These are phyloP conservation scores for Nasua narica DNA, from an alignment of 2,797 vertebrate species.

Conservation along the genomic window DNA sequence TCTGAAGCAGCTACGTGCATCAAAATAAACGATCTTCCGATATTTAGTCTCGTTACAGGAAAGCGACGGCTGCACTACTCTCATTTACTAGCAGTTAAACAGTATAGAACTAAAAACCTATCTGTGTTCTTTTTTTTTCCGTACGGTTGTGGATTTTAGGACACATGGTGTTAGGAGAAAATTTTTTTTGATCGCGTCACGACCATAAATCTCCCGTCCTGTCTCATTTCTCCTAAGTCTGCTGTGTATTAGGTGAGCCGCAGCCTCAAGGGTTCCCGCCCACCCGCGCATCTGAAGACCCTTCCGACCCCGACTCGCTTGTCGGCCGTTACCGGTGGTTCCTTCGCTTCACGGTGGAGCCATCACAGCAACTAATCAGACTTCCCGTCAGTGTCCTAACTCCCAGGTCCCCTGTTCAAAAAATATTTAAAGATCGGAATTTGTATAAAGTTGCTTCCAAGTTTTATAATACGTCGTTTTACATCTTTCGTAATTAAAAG, in stretches of 20 bases:
- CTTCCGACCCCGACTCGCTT: background rate
- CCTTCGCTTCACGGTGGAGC: background rate
- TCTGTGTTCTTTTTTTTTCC: background rate
- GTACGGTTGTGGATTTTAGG: background rate
- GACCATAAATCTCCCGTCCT: background rate
- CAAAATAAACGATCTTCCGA: background rate
- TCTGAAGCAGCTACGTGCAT: background rate
- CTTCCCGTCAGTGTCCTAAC: slow-evolving; percentile 51
- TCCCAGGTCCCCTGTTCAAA: slow-evolving; percentile 60
- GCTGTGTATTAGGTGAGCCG: background rate
- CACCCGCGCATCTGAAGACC: background rate
- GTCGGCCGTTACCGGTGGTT: background rate
- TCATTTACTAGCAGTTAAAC: slow-evolving; percentile 28
- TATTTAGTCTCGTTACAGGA: background rate
- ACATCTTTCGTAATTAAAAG: slow-evolving; percentile 83
- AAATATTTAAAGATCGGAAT: slow-evolving; percentile 78
- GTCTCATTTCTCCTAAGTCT: slow-evolving; percentile 27
- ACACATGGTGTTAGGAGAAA: background rate
- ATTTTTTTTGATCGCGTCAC: background rate
- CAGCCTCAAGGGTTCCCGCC: background rate
- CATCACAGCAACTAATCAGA: slow-evolving; percentile 50
- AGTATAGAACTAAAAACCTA: background rate
- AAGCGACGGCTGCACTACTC: background rate
- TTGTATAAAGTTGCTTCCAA: slow-evolving; percentile 78
- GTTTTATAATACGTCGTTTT: slow-evolving; percentile 82